Evolutionary conservation across 1,140 invertebrate species (phyloP).

Genomic region (Meloidogyne exigua): DNA sequence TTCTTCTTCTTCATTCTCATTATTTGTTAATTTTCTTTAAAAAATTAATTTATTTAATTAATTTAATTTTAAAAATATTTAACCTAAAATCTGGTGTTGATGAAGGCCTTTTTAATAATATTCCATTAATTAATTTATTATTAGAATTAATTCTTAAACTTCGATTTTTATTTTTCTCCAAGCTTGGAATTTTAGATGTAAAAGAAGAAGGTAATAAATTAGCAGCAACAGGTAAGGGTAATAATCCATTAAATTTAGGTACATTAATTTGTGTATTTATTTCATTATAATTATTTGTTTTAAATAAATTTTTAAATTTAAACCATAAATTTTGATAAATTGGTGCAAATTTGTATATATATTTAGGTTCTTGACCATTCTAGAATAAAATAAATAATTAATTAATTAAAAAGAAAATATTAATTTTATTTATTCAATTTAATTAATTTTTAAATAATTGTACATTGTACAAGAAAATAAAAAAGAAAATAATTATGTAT

Average conservation of each 20-base stretch:
- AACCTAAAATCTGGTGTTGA: background rate
- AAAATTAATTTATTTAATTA: background rate
- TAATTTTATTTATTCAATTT: background rate
- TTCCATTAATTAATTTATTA: background rate
- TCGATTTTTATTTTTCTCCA: background rate
- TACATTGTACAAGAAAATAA: too few relatives aligned
- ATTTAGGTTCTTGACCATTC: background rate
- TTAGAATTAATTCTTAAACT: background rate
- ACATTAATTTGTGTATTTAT: background rate
- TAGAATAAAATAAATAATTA: background rate
- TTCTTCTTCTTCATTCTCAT: background rate
- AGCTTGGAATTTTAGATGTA: background rate
- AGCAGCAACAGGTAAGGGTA: background rate
- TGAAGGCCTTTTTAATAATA: background rate
- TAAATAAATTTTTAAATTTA: background rate
- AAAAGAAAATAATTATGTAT: too few relatives aligned
- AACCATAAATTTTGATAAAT: background rate
- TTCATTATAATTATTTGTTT: background rate
- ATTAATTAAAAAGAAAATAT: too few relatives aligned
- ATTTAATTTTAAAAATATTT: background rate
- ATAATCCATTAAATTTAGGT: background rate
- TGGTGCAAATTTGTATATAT: background rate
- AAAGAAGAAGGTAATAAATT: background rate
- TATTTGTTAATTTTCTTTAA: background rate
- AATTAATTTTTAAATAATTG: too few relatives aligned